These are phyloP conservation scores for Mormyrus iriodes DNA, from an alignment of 2,113 vertebrate genomes.

Conservation along the genomic window DNA sequence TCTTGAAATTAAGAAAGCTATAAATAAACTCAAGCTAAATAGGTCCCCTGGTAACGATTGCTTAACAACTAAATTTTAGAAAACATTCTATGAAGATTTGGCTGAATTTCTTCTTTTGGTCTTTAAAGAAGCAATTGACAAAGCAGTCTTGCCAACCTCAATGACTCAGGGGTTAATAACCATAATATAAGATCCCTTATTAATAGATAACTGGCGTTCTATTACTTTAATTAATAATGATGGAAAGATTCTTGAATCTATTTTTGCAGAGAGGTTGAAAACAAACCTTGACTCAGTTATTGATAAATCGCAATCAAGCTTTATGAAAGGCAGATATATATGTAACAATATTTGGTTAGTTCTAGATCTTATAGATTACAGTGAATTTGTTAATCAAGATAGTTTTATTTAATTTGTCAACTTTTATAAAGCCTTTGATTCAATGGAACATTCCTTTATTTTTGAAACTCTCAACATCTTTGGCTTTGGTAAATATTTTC, in stretches of 20 bases:
- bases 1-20: slow-evolving; percentile 7
- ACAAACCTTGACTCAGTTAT: neutral
- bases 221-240: neutral
- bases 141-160: neutral
- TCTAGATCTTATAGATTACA: no score
- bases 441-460: neutral
- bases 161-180: neutral
- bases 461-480: neutral
- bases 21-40: neutral
- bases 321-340: no score
- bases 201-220: neutral
- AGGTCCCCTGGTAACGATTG: neutral
- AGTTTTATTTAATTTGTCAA: neutral
- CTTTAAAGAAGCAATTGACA: neutral
- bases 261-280: slow-evolving; percentile 2
- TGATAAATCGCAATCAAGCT: neutral
- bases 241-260: neutral
- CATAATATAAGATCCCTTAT: neutral
- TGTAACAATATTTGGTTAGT: no score
- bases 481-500: neutral
- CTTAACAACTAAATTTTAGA: neutral
- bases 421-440: neutral
- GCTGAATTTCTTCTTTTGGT: neutral
- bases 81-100: neutral
- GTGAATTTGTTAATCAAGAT: no score